These are phyloP conservation scores for Ichneumoninae sp. DNA, from an alignment of 2,888 invertebrate genomes.

Conservation along the genomic window DNA sequence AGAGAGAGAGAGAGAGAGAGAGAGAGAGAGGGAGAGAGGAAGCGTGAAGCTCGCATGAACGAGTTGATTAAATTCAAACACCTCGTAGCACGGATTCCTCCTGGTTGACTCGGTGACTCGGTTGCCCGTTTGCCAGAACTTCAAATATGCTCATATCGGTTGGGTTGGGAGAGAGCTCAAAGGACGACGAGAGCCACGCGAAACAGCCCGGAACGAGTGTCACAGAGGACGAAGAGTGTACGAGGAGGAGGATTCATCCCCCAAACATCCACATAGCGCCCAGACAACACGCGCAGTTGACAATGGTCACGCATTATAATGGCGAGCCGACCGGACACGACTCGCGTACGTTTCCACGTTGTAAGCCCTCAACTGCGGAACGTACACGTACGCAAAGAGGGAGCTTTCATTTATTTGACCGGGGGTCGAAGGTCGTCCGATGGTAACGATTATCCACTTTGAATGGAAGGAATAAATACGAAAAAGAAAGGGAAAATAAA, in stretches of 20 bases:
- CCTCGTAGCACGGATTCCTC: slow-evolving; percentile 80
- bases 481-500: slow-evolving; percentile 8
- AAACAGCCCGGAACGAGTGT: slow-evolving; percentile 44
- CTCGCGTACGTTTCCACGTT: slow-evolving; percentile 41
- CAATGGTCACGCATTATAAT: slow-evolving; percentile 83
- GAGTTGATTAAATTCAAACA: slow-evolving; percentile 84
- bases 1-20: slow-evolving; percentile 5
- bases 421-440: slow-evolving; percentile 56
- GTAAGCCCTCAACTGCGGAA: slow-evolving; percentile 49
- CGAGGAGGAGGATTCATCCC: slow-evolving; percentile 49
- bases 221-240: slow-evolving; percentile 32
- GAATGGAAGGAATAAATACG: slow-evolving; percentile 63
- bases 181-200: slow-evolving; percentile 63
- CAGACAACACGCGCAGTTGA: slow-evolving; percentile 67
- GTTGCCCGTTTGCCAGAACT: slow-evolving; percentile 68
- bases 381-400: slow-evolving; percentile 39
- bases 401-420: slow-evolving; percentile 62
- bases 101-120: slow-evolving; percentile 36
- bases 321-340: slow-evolving; percentile 69
- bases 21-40: slow-evolving; percentile 36
- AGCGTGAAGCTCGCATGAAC: slow-evolving; percentile 79
- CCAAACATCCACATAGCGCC: slow-evolving; percentile 51
- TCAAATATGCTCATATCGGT: slow-evolving; percentile 83
- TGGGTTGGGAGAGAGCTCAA: slow-evolving; percentile 66
- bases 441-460: slow-evolving; percentile 65